Conservation (phyloP, 35 echinoderm and acorn worm species). For the Strongylocentrotus purpuratus region DNA sequence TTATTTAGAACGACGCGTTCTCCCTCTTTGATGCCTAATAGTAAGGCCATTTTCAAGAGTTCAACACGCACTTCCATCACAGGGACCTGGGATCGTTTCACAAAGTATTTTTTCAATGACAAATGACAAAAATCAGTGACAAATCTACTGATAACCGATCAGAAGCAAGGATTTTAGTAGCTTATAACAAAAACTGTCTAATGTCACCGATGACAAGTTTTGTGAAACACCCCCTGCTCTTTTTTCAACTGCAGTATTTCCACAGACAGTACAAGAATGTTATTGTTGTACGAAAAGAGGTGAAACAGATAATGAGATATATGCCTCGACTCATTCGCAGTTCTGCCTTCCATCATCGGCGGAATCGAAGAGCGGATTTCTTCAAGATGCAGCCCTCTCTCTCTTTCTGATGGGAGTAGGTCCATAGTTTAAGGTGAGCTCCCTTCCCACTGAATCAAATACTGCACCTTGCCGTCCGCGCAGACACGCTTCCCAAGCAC, state of each 20-base stretch:
- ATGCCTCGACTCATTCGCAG: neutral
- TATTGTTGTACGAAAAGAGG: neutral
- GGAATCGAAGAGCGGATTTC: neutral
- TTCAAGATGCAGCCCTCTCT: neutral
- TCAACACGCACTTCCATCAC: neutral
- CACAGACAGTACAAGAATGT: neutral
- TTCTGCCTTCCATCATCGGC: neutral
- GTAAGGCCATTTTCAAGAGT: neutral
- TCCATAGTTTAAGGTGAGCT: conserved; percentile 44
- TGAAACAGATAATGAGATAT: neutral
- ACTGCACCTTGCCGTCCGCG: conserved; percentile 80
- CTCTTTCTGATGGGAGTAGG: neutral
- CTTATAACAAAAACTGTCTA: too few relatives aligned
- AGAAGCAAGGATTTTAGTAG: too few relatives aligned
- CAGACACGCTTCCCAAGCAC: conserved; percentile 73
- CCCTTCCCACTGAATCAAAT: conserved; percentile 96
- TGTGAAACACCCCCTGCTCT: too few relatives aligned
- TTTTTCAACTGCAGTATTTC: neutral
- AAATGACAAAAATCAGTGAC: too few relatives aligned
- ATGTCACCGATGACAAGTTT: too few relatives aligned
- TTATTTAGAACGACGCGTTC: neutral
- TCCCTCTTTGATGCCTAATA: neutral
- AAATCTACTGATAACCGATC: too few relatives aligned
- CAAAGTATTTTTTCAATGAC: too few relatives aligned
- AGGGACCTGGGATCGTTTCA: too few relatives aligned